These are phyloP conservation scores for Listronotus bonariensis DNA, from an alignment of 1,140 invertebrate genomes.

Conservation along the genomic window DNA sequence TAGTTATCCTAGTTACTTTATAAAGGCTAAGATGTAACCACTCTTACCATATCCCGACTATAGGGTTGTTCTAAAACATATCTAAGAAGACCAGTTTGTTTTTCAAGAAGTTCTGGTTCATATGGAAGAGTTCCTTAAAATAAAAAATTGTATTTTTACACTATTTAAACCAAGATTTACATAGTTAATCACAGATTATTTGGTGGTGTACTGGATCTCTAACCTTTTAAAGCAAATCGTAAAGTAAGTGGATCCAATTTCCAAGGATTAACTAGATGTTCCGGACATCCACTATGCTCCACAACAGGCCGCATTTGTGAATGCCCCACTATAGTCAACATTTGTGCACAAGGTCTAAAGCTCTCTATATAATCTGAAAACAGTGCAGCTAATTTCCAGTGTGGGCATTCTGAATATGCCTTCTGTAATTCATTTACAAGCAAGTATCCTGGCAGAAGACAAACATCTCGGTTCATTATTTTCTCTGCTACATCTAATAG, in stretches of 20 bases:
- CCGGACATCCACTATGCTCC: slow-evolving; percentile 87
- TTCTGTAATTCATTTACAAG: slow-evolving; percentile 94
- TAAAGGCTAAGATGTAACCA: no score
- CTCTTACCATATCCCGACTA: slow-evolving; percentile 89
- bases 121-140: slow-evolving; percentile 79
- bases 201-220: no score
- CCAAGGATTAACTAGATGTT: slow-evolving; percentile 90
- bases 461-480: slow-evolving; percentile 91
- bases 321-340: slow-evolving; percentile 91
- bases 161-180: no score
- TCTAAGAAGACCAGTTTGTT: slow-evolving; percentile 83
- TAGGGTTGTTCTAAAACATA: slow-evolving; percentile 95
- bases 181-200: no score
- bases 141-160: neutral
- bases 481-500: slow-evolving; percentile 80
- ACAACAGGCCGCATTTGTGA: slow-evolving; percentile 91
- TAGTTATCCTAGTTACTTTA: no score
- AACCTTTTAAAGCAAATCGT: slow-evolving; percentile 83
- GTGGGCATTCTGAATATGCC: slow-evolving; percentile 82
- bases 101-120: slow-evolving; percentile 84
- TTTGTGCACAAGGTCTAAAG: slow-evolving; percentile 89
- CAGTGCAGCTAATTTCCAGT: slow-evolving; percentile 88
- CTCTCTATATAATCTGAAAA: slow-evolving; percentile 89
- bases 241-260: slow-evolving; percentile 82
- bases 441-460: slow-evolving; percentile 90